Conservation (phyloP, 2,797 vertebrate species). For the Todus mexicanus region DNA sequence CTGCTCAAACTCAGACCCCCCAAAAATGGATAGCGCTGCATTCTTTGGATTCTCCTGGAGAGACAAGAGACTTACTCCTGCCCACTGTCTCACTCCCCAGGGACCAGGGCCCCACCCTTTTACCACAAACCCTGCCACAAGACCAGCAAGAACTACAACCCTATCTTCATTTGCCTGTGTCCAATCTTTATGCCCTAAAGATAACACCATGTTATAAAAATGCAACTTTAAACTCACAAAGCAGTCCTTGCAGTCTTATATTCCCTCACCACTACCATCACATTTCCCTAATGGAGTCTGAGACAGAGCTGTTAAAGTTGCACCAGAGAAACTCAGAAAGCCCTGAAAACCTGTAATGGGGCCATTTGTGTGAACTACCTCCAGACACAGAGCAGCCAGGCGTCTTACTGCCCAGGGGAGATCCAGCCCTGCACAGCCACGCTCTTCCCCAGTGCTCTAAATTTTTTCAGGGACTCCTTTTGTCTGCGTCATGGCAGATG, state of each 20-base stretch:
- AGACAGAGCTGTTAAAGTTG: background rate
- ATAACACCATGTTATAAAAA: background rate
- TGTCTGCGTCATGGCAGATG: background rate
- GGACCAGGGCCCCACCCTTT: background rate
- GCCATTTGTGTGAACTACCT: background rate
- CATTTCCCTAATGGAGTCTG: background rate
- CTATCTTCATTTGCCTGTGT: background rate
- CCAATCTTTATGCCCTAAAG: constrained; percentile 37
- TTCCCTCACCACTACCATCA: background rate
- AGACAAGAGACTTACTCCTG: background rate
- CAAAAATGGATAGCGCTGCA: background rate
- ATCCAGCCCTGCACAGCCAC: background rate
- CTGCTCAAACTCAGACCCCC: background rate
- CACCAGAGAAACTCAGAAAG: background rate
- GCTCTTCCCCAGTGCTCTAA: background rate
- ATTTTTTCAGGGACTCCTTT: background rate
- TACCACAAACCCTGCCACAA: constrained; percentile 5
- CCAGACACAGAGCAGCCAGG: background rate
- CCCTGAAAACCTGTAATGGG: background rate
- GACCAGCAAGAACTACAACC: background rate
- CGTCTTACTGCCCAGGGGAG: background rate
- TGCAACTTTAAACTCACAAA: background rate
- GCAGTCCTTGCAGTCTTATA: background rate
- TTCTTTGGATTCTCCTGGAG: background rate
- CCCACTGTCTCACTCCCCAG: background rate